Evolutionary conservation across 2,113 vertebrate genomes (phyloP).

Genomic region (Heterotilapia buettikoferi): DNA sequence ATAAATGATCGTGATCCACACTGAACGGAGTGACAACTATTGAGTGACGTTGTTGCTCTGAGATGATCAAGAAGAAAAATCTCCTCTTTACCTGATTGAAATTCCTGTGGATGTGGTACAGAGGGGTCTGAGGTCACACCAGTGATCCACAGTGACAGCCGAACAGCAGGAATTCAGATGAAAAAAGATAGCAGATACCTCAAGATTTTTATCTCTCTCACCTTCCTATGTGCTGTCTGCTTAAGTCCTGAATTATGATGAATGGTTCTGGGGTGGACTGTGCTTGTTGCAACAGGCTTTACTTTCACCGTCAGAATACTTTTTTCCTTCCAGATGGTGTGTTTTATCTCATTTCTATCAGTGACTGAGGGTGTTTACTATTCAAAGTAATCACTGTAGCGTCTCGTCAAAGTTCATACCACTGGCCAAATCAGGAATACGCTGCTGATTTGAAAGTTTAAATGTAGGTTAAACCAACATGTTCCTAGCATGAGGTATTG

Average conservation of each 20-base stretch:
- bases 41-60: slow-evolving; percentile 21
- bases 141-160: slow-evolving; percentile 24
- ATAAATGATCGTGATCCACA: background rate
- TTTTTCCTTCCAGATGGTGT: background rate
- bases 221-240: background rate
- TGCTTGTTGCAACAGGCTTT: background rate
- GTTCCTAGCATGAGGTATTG: background rate
- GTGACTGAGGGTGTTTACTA: slow-evolving; percentile 16
- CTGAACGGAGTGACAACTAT: background rate
- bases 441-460: slow-evolving; percentile 13
- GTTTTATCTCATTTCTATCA: slow-evolving; percentile 7
- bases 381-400: slow-evolving; percentile 32
- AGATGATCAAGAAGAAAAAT: background rate
- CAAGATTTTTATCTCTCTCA: background rate
- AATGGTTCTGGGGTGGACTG: slow-evolving; percentile 25
- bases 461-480: slow-evolving; percentile 33
- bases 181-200: background rate
- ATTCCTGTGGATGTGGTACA: slow-evolving; percentile 9
- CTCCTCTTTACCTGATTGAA: slow-evolving; percentile 31
- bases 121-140: background rate
- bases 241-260: slow-evolving; percentile 14
- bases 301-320: background rate
- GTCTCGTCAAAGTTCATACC: slow-evolving; percentile 26
- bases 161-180: slow-evolving; percentile 35
- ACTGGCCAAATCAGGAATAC: background rate